Conservation (phyloP, 2,888 invertebrate species). For the Pyrocoelia pectoralis region DNA sequence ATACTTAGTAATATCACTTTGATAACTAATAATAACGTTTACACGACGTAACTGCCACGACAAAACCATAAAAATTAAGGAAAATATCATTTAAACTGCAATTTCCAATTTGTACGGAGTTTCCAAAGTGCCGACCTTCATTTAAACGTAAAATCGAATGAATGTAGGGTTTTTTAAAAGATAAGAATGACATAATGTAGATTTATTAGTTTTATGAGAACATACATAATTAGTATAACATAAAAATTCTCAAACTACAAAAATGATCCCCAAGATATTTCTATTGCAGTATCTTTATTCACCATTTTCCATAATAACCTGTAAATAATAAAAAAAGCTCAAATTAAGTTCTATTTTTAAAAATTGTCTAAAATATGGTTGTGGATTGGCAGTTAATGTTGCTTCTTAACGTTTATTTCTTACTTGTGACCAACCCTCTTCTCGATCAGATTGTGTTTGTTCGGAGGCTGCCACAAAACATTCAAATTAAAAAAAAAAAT, state of each 20-base stretch:
- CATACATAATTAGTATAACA: slow-evolving; percentile 19
- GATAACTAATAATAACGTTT: too few species aligned
- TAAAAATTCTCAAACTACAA: slow-evolving; percentile 19
- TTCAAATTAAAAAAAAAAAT: neutral
- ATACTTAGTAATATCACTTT: too few species aligned
- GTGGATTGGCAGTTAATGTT: slow-evolving; percentile 16
- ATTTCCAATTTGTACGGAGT: too few species aligned
- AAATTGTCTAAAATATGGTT: slow-evolving; percentile 11
- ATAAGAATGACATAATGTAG: neutral
- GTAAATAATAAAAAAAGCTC: slow-evolving; percentile 40
- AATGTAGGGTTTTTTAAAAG: too few species aligned
- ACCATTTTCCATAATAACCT: slow-evolving; percentile 48
- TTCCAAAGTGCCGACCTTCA: too few species aligned
- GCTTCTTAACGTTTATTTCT: slow-evolving; percentile 36
- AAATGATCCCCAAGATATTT: neutral
- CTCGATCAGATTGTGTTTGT: slow-evolving; percentile 37
- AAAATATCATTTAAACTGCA: too few species aligned
- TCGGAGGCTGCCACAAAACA: slow-evolving; percentile 36
- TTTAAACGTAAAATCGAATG: too few species aligned
- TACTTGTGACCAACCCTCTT: slow-evolving; percentile 44
- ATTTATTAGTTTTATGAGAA: slow-evolving; percentile 16
- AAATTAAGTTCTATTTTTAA: slow-evolving; percentile 22
- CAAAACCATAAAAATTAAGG: too few species aligned
- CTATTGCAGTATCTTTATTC: too few species aligned
- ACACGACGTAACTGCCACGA: too few species aligned